Percentiles rank a stretch among this genome's conserved stretches.
Conservation (phyloP, 2,888 invertebrate genomes). For the Aspidiotus rigidus region DNA sequence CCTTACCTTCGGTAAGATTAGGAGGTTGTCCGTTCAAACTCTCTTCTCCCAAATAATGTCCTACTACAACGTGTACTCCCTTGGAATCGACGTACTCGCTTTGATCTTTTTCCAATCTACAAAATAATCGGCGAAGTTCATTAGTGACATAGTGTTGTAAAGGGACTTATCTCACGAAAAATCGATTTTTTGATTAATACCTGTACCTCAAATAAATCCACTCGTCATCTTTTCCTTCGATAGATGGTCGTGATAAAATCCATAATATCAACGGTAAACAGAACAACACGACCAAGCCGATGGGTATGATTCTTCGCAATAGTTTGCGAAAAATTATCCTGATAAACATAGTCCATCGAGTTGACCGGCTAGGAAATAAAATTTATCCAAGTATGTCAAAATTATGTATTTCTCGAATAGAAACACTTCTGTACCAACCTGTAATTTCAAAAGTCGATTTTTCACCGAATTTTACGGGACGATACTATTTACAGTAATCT, state of each 20-base stretch:
- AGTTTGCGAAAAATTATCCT: conserved; percentile 10
- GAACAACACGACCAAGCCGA: not conserved
- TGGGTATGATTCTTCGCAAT: conserved; percentile 5
- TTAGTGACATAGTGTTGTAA: not conserved
- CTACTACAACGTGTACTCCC: conserved; percentile 76
- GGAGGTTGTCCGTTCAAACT: conserved; percentile 46
- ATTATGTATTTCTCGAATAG: too few relatives aligned
- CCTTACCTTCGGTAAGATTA: conserved; percentile 65
- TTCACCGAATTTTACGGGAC: too few relatives aligned
- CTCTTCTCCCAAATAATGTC: conserved; percentile 77
- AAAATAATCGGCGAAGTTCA: not conserved
- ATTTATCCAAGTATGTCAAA: too few relatives aligned
- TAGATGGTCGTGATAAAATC: not conserved
- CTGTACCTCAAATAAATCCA: not conserved
- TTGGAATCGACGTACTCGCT: conserved; percentile 60
- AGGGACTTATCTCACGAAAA: not conserved
- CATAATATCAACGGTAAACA: conserved; percentile 1
- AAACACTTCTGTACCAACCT: too few relatives aligned
- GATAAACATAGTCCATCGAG: conserved; percentile 15
- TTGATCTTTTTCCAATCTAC: conserved; percentile 26
- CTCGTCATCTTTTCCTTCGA: not conserved
- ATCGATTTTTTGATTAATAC: not conserved
- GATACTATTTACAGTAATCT: too few relatives aligned
- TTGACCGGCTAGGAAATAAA: not conserved
- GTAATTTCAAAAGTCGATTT: too few relatives aligned